A percentile compares a stretch with the other conserved stretches of the same genome.
Evolutionary conservation across 1,140 invertebrate genomes (phyloP).

Genomic region (Lepidurus apus): DNA sequence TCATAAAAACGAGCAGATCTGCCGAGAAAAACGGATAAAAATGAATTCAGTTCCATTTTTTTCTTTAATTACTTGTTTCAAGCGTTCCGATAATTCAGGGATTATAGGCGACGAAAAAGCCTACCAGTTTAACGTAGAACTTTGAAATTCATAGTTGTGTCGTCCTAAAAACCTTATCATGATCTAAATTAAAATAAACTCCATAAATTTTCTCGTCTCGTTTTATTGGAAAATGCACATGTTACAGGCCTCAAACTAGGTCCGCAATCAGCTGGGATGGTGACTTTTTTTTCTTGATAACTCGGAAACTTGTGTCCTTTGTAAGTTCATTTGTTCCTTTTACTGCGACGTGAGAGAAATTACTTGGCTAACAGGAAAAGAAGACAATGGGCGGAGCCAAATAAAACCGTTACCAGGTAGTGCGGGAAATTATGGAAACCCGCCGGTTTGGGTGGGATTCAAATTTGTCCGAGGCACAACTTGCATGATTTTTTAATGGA

Average conservation of each 20-base stretch:
- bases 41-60: too few species aligned
- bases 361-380: neutral
- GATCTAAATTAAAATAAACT: neutral
- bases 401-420: neutral
- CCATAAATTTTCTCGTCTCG: neutral
- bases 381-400: neutral
- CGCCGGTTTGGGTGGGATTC: neutral
- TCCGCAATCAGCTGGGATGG: neutral
- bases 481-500: neutral
- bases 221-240: constrained; percentile 22
- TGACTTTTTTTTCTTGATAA: neutral
- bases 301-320: neutral
- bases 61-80: too few species aligned
- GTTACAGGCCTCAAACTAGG: constrained; percentile 10
- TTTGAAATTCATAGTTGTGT: neutral
- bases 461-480: neutral
- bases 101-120: too few species aligned
- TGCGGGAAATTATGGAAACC: too few species aligned
- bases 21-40: too few species aligned
- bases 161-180: neutral
- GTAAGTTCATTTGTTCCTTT: neutral
- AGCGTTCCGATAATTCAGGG: too few species aligned
- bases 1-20: too few species aligned
- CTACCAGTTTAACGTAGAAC: too few species aligned
- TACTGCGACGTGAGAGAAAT: neutral